Evolutionary conservation across 2,797 vertebrate species (phyloP).

Genomic region (Epinephelus coioides): DNA sequence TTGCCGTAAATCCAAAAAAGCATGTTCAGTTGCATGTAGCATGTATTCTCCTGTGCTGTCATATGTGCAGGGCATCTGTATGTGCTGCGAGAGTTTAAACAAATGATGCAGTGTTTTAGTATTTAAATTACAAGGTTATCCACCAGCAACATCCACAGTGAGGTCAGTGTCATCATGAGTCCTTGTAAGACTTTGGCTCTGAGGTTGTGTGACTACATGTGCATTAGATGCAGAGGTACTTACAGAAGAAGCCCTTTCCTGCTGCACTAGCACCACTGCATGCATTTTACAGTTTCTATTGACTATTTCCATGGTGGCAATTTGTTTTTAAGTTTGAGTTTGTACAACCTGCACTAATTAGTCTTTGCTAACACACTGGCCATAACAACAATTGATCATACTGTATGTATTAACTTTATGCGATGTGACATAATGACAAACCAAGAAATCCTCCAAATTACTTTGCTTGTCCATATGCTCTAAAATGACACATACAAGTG

Average conservation of each 20-base stretch:
- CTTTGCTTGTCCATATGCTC: no score
- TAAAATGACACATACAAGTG: no score
- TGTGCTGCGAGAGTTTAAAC: neutral
- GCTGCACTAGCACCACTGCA: neutral
- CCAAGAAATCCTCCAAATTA: no score
- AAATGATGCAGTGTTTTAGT: neutral
- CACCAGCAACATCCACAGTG: conserved; percentile 8
- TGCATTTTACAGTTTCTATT: neutral
- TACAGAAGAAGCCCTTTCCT: conserved; percentile 5
- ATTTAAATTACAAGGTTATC: conserved; percentile 18
- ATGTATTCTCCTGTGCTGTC: conserved; percentile 5
- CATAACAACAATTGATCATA: no score
- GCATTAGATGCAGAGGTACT: neutral
- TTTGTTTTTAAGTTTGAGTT: no score
- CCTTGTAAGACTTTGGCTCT: neutral
- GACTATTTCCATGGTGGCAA: no score
- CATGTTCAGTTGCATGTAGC: neutral
- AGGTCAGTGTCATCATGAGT: neutral
- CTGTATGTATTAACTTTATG: no score
- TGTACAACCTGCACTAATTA: no score
- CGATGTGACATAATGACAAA: no score
- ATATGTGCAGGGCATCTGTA: neutral
- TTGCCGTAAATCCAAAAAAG: neutral
- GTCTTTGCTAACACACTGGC: no score
- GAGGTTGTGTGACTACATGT: neutral